phyloP scores from a whole-genome alignment of 1,140 invertebrate species.

The Zaprionus lachaisei region DNA sequence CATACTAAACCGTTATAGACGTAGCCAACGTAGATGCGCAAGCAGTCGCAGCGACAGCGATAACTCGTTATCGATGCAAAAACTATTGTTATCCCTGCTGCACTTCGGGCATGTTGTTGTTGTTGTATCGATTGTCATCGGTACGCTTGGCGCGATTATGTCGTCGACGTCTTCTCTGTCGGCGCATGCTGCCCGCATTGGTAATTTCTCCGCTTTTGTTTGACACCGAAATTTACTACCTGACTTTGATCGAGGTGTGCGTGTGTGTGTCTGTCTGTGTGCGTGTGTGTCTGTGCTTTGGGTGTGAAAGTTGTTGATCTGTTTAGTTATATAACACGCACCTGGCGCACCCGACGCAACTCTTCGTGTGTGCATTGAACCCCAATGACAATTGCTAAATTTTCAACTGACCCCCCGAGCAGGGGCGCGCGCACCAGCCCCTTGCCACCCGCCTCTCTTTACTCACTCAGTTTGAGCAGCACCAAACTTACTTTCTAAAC shows the following conservation, averaged over 20 bases:
- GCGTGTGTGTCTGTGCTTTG: conserved; percentile 52
- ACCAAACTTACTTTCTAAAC: conserved; percentile 78
- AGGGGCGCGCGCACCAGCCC: neutral
- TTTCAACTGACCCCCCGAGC: conserved; percentile 65
- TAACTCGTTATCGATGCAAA: conserved; percentile 56
- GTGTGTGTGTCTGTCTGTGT: conserved; percentile 18
- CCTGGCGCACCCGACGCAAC: conserved; percentile 3
- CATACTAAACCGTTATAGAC: conserved; percentile 21
- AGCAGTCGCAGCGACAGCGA: neutral
- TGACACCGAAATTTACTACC: conserved; percentile 47
- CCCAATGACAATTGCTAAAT: conserved; percentile 74
- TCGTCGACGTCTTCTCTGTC: conserved; percentile 49
- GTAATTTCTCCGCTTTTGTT: conserved; percentile 76
- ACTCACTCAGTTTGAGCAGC: conserved; percentile 27
- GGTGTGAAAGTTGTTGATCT: conserved; percentile 81
- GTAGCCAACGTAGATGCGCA: neutral
- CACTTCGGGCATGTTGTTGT: conserved; percentile 4
- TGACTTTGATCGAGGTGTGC: conserved; percentile 58
- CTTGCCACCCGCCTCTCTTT: neutral
- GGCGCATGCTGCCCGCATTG: conserved; percentile 65
- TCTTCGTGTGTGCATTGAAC: conserved; percentile 66
- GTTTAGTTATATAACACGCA: conserved; percentile 68
- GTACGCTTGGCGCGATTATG: conserved; percentile 58
- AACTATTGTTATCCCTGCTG: conserved; percentile 22
- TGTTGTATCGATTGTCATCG: conserved; percentile 24